Base-by-base conservation (phyloP, 1,140 invertebrate species). In the Drosophila jambulina region DNA sequence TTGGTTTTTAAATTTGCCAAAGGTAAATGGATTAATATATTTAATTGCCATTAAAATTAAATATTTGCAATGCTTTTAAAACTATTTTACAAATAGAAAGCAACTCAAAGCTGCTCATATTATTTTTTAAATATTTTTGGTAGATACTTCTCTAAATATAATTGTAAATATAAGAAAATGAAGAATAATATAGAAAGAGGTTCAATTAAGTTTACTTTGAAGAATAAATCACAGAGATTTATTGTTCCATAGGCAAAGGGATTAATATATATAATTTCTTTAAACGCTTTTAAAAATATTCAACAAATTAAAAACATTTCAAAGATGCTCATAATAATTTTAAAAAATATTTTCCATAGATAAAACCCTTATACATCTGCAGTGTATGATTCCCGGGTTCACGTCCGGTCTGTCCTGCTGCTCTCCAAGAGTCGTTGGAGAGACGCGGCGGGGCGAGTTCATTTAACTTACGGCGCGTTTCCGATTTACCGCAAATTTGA, bases 401-500 rank as follows among this genome's bases (percentile, higher is more conserved):
- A 54, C 34, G 70, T 64, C 60, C 60, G 60, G 53, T 25, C 21
- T 43, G 38, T 43, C 27, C 64, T 64, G 65, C 46, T 49, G 58
- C 74, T 42, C 27, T 19, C 13, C 29, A 17, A 36, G n/a, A 43
- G 54, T 19, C n/a, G 56, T 7, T 8, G 15, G 4, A 9, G 5
- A 32, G 29, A 78, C 17, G 19, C 3, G 53, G 78, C 48, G 69
- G 74, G 51, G 60, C 63, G 69, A 90, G 84, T 88, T 90, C 84
- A 90, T 88, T 88, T 88, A 88, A 88, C 84, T 90, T 88, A 83
- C 85, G 84, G 85, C 85, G 85, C 65, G 82, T 79, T 88, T 88
- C 84, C 85, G 84, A 88, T 88, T 88, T 90, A 90, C 84, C 84
- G 78, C 81, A 88, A 88, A 88, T 88, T 88, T 88, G 64, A 90